Base-by-base conservation (phyloP, 2,113 vertebrate genomes). In the Tragelaphus scriptus region DNA sequence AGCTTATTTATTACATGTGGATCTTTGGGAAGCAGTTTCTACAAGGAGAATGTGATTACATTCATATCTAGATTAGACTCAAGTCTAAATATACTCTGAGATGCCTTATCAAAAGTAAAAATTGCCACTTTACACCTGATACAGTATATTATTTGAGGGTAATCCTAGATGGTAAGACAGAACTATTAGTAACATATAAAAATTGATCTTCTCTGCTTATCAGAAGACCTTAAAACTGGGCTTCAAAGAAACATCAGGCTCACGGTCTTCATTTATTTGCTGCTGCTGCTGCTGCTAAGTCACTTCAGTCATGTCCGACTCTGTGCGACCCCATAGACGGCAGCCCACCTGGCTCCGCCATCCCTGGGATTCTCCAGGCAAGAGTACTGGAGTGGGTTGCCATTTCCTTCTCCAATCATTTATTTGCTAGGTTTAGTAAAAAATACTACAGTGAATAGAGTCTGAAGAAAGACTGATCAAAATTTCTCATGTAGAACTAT, bases 101-200 rank as follows among this genome's bases (percentile, higher is more conserved):
- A 56, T 96, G 86, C 86, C 55, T 94, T 80, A 59, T 68, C 26
- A 47, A 85, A 92, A 93, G 55, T 47, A 92, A 88, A 95, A 36
- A n/a, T 68, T 40, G 13, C 3, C 47, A 89, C 17, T 95, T 84
- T 90, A 89, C 1, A 65, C 13, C 2, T 84, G 44, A 87, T 30
- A 93, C 87, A 85, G 59, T 86, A 79, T 12, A 94, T 56, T 65
- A 85, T 91, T 79, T 87, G 68, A 19, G 30, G 49, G 77, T 80
- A 65, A 91, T 97, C 93, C 30, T 85, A 95, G 80, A 85, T 97
- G 53, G 85, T 81, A 97, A 89, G 28, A 9, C 3, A 97, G 44
- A 92, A 85, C 81, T 90, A 32, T 36, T 87, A 25, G 55, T 96
- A 51, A 79, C 44, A 5, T 68, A 30, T 55, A 55, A 88, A 89